Conservation (phyloP, 2,888 invertebrate genomes). For the Lithophane socia region DNA sequence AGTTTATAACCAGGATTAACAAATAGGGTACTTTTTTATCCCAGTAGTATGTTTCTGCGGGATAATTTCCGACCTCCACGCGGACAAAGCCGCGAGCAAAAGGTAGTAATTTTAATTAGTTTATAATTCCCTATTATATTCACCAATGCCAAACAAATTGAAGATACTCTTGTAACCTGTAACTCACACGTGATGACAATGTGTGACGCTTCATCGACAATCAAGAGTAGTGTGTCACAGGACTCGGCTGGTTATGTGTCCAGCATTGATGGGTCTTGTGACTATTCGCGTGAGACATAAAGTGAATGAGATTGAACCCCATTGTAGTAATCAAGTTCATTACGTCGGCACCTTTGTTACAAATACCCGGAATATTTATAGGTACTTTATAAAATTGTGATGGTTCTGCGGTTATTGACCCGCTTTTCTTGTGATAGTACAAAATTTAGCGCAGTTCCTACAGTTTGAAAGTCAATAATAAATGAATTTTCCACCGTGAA, state of each 20-base stretch:
- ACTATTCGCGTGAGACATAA: slow-evolving; percentile 15
- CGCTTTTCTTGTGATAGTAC: neutral
- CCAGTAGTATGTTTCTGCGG: no score
- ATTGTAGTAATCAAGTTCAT: slow-evolving; percentile 19
- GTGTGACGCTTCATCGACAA: no score
- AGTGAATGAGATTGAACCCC: neutral
- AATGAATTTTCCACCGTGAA: neutral
- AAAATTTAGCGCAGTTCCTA: neutral
- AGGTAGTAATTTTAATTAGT: no score
- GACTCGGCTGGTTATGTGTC: neutral
- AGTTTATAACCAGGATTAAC: no score
- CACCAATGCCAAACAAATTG: no score
- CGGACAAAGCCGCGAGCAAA: no score
- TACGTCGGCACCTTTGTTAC: neutral
- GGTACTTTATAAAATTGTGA: neutral
- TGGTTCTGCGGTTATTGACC: no score
- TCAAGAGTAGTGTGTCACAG: neutral
- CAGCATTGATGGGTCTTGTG: slow-evolving; percentile 2
- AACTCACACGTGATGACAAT: no score
- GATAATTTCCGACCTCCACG: no score
- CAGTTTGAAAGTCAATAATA: neutral
- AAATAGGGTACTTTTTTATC: no score
- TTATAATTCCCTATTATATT: no score
- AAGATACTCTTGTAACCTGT: no score
- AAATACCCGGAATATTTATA: neutral